A percentile compares a stretch with the other conserved stretches of the same genome.
phyloP scores from a whole-genome alignment of 2,113 vertebrate genomes.

The Xenopus borealis region DNA sequence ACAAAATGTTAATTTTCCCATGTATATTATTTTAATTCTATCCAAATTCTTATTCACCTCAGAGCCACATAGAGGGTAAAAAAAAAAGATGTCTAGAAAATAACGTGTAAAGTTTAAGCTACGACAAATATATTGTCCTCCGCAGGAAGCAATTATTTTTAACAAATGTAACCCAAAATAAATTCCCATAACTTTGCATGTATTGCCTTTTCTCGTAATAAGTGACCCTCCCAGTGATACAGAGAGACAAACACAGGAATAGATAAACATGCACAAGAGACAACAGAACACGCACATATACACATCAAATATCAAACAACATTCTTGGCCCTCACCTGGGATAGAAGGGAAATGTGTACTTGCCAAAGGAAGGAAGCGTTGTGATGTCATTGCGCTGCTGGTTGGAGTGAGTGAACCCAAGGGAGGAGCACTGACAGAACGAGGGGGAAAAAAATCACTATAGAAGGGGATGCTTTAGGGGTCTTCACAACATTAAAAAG shows the following conservation, averaged over 20 bases:
- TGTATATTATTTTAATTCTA: too few species aligned
- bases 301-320: background rate
- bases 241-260: constrained; percentile 20
- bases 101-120: too few species aligned
- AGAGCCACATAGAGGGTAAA: too few species aligned
- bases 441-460: background rate
- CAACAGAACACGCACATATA: background rate
- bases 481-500: background rate
- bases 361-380: constrained; percentile 36
- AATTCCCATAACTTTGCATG: constrained; percentile 1
- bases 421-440: constrained; percentile 4
- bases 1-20: too few species aligned
- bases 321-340: constrained; percentile 29
- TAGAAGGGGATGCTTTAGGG: background rate
- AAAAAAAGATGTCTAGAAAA: too few species aligned
- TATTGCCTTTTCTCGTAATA: background rate
- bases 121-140: too few species aligned
- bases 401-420: constrained; percentile 19
- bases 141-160: too few species aligned
- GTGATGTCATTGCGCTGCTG: constrained; percentile 30
- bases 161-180: constrained; percentile 8
- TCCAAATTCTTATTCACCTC: too few species aligned
- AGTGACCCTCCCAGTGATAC: constrained; percentile 9
- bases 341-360: constrained; percentile 19
- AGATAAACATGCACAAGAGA: constrained; percentile 16